phyloP scores from a whole-genome alignment of 2,888 invertebrate genomes.

The Anagyrus pseudococci region DNA sequence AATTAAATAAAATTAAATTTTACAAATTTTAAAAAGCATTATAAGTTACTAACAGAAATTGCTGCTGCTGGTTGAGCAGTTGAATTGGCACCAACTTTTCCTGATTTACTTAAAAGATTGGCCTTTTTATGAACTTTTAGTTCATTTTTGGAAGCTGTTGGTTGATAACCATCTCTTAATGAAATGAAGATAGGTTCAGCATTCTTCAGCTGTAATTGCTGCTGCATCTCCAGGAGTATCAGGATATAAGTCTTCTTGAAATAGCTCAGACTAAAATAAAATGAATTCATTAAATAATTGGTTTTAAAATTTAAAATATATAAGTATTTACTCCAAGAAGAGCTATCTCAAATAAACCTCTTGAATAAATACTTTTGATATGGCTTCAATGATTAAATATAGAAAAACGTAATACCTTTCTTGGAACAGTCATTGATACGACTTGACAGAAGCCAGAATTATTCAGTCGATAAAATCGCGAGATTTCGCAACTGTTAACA shows the following conservation, averaged over 20 bases:
- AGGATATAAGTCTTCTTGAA: conserved; percentile 97
- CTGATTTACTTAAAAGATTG: conserved; percentile 80
- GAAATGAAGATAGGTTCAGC: conserved; percentile 91
- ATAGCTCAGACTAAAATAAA: conserved; percentile 80
- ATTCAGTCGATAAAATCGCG: conserved; percentile 94
- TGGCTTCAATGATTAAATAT: conserved; percentile 26
- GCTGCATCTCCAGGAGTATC: conserved; percentile 92
- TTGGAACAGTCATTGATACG: conserved; percentile 96
- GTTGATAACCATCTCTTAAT: conserved; percentile 79
- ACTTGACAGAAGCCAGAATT: conserved; percentile 94
- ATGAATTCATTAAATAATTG: not conserved
- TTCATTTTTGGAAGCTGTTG: conserved; percentile 68
- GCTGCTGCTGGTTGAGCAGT: conserved; percentile 43
- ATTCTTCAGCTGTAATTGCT: conserved; percentile 86
- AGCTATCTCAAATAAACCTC: too few relatives aligned
- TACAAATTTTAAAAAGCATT: not conserved
- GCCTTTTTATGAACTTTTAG: conserved; percentile 79
- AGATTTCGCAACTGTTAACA: conserved; percentile 91
- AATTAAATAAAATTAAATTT: not conserved
- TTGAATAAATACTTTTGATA: too few relatives aligned
- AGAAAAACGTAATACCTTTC: conserved; percentile 70
- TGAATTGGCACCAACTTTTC: conserved; percentile 54
- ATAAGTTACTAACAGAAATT: conserved; percentile 48
- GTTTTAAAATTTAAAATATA: not conserved
- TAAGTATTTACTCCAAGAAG: not conserved